phyloP scores from a whole-genome alignment of 2,797 vertebrate species.

The Alouatta caraya region DNA sequence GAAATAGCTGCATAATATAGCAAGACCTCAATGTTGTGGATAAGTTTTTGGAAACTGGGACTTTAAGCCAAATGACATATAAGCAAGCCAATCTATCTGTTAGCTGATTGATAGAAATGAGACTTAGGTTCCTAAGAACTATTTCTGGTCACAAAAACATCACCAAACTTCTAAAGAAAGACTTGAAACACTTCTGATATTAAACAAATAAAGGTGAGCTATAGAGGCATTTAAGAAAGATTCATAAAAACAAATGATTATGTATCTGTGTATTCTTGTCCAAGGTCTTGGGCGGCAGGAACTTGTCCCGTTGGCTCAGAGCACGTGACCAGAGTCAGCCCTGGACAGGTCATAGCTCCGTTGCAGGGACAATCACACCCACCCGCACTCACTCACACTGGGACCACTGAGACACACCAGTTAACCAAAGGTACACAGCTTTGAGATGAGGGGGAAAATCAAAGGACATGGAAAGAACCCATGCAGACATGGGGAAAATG shows the following conservation, averaged over 20 bases:
- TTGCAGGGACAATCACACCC: neutral
- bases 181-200: neutral
- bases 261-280: too few species aligned
- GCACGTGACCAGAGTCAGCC: neutral
- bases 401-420: neutral
- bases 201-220: neutral
- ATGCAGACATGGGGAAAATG: too few species aligned
- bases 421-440: neutral
- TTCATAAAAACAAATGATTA: neutral
- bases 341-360: neutral
- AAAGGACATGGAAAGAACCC: too few species aligned
- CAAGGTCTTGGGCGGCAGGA: too few species aligned
- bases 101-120: neutral
- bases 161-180: neutral
- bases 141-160: neutral
- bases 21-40: neutral
- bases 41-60: neutral
- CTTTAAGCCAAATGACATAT: neutral
- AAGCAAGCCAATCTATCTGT: neutral
- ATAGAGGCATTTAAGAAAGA: neutral
- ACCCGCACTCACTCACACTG: neutral
- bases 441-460: too few species aligned
- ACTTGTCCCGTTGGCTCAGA: neutral
- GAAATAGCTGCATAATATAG: rapidly evolving
- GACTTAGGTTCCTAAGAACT: neutral